These are phyloP conservation scores for Polietes domitor DNA, from an alignment of 2,888 invertebrate genomes.

Conservation along the genomic window DNA sequence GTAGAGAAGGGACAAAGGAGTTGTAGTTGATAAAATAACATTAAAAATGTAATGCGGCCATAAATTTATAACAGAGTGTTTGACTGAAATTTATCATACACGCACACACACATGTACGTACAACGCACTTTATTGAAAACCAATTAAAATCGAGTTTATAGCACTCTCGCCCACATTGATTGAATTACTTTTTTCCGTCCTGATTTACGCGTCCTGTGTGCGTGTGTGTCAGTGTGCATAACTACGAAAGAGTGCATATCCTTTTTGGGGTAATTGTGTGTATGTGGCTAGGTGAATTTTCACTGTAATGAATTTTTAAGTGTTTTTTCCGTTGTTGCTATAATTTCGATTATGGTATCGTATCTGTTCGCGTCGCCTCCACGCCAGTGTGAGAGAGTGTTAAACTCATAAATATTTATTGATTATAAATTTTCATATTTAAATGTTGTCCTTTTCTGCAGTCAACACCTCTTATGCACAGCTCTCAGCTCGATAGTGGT, in stretches of 20 bases:
- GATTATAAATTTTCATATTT: conserved; percentile 58
- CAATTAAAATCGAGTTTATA: conserved; percentile 76
- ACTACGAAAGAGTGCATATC: neutral
- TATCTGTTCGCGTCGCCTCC: conserved; percentile 8
- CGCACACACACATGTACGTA: neutral
- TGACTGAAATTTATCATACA: conserved; percentile 52
- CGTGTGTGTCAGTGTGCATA: neutral
- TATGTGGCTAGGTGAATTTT: conserved; percentile 19
- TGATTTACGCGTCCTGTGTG: conserved; percentile 52
- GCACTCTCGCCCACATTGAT: conserved; percentile 54
- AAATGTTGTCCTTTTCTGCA: conserved; percentile 22
- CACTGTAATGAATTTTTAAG: conserved; percentile 60
- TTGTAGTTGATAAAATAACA: conserved; percentile 43
- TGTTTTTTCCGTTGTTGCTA: conserved; percentile 47
- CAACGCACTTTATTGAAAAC: conserved; percentile 75
- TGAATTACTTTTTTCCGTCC: conserved; percentile 70
- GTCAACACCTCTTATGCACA: conserved; percentile 16
- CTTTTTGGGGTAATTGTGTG: conserved; percentile 1
- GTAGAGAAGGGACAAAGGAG: neutral
- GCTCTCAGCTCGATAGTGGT: no score
- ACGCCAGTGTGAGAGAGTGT: conserved; percentile 37
- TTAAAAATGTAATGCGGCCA: conserved; percentile 56
- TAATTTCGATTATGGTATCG: conserved; percentile 27
- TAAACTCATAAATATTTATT: conserved; percentile 67
- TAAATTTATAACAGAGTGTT: conserved; percentile 50